Percentiles rank a stretch among this genome's conserved stretches.
These are phyloP conservation scores for Hylaea fasciaria DNA, from an alignment of 2,888 invertebrate species.

Conservation along the genomic window DNA sequence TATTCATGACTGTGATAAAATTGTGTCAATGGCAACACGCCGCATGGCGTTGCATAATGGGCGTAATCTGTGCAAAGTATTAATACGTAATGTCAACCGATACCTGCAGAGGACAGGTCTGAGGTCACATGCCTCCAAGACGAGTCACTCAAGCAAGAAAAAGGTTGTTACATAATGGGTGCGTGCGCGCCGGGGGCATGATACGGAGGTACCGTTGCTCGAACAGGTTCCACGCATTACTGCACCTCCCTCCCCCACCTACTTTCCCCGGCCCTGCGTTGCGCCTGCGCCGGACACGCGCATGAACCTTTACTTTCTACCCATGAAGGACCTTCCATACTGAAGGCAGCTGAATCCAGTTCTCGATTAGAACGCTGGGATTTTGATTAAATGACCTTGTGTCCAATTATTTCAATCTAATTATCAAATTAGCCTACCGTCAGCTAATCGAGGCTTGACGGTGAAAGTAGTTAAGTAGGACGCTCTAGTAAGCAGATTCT, in stretches of 20 bases:
- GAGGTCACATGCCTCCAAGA: constrained; percentile 32
- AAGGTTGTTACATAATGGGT: constrained; percentile 82
- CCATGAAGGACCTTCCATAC: constrained; percentile 74
- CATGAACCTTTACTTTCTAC: constrained; percentile 82
- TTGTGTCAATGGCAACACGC: no score
- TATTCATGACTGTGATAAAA: no score
- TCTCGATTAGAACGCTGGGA: constrained; percentile 4
- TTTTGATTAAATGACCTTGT: constrained; percentile 3
- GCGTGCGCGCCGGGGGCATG: constrained; percentile 72
- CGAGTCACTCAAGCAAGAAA: constrained; percentile 70
- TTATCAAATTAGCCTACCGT: no score
- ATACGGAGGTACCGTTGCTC: constrained; percentile 76
- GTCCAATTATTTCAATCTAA: background rate
- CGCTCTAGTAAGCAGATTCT: background rate
- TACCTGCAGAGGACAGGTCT: constrained; percentile 21
- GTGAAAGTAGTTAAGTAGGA: constrained; percentile 8
- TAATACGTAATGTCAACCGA: constrained; percentile 30
- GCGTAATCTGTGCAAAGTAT: constrained; percentile 6
- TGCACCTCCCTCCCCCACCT: constrained; percentile 46
- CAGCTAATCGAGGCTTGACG: background rate
- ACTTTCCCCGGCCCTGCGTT: constrained; percentile 31
- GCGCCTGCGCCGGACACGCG: constrained; percentile 47
- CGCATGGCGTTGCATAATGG: background rate
- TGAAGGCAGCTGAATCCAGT: constrained; percentile 26
- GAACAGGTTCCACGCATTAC: constrained; percentile 77